phyloP scores from a whole-genome alignment of 2,797 vertebrate genomes.

The Pempheris klunzingeri region DNA sequence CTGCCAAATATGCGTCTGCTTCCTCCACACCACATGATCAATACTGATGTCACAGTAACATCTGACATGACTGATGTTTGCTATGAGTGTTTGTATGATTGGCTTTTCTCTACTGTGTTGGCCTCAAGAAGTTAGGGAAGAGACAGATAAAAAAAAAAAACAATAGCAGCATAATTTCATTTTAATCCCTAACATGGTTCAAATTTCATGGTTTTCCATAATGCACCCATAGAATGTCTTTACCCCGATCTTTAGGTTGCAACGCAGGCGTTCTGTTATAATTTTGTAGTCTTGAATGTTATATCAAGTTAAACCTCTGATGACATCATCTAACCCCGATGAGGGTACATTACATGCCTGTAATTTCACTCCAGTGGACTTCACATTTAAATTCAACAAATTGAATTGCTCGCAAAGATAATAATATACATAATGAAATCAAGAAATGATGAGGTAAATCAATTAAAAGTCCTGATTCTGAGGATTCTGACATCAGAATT shows the following conservation, averaged over 20 bases:
- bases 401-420: background rate
- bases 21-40: conserved; percentile 65
- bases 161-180: no score
- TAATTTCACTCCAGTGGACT: no score
- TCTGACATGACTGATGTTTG: conserved; percentile 58
- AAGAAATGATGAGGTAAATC: background rate
- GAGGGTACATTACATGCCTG: no score
- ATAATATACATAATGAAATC: background rate
- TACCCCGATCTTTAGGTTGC: background rate
- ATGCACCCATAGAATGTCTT: background rate
- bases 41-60: conserved; percentile 67
- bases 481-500: conserved; percentile 12
- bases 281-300: background rate
- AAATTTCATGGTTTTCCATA: background rate
- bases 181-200: background rate
- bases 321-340: background rate
- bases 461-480: background rate
- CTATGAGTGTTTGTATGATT: conserved; percentile 40
- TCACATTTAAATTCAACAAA: background rate
- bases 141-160: no score
- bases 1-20: conserved; percentile 72
- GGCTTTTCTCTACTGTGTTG: conserved; percentile 28
- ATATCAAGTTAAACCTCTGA: background rate
- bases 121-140: no score
- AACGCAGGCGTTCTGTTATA: background rate